Evolutionary conservation across 2,113 vertebrate genomes (phyloP), one percentile per base, ranked within the genome.

Genomic region (Sapajus apella): DNA sequence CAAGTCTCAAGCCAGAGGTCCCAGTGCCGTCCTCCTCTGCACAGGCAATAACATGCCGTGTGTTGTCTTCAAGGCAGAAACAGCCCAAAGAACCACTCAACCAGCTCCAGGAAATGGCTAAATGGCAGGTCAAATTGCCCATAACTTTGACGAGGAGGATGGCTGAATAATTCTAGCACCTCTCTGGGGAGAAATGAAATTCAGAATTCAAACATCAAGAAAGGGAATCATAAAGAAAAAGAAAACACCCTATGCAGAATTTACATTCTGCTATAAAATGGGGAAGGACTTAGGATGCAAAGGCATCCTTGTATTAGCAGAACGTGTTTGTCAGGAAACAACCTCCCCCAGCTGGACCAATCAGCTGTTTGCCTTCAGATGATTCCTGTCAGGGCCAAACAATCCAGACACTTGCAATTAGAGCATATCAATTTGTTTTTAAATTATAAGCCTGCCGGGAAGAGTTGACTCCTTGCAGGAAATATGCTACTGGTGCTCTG

Each of bases 51-150:
- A 94, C 76, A 89, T 10, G 52, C 87, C 55, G 5, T 37, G 35
- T 90, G 94, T 95, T 96, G 91, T 96, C 95, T 97, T 92, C 90
- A 75, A 96, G 92, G 90, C 84, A 95, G 87, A 90, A 94, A 90
- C 4, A 7, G 94, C 84, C 95, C 88, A 87, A 95, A 87, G 95
- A 97, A 55, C 90, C 92, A 97, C n/a, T 97, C 95, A 97, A 23
- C 91, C 87, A 1, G 91, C 87, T 93, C 93, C 92, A 88, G 96
- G 81, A 97, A 95, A 95, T 70, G 16, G 93, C 95, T 96, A 94
- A 95, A 92, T 84, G 97, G 94, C 95, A 97, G 96, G 97, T 97
- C 97, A 96, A 97, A 97, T 96, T 95, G 97, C 96, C 94, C 94
- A 97, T 97, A 97, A 97, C 91, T 95, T 95, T 95, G 97, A 94